Evolutionary conservation across 2,888 invertebrate genomes (phyloP), one percentile per base, ranked within the genome.

Genomic region (Microplitis deprimator): DNA sequence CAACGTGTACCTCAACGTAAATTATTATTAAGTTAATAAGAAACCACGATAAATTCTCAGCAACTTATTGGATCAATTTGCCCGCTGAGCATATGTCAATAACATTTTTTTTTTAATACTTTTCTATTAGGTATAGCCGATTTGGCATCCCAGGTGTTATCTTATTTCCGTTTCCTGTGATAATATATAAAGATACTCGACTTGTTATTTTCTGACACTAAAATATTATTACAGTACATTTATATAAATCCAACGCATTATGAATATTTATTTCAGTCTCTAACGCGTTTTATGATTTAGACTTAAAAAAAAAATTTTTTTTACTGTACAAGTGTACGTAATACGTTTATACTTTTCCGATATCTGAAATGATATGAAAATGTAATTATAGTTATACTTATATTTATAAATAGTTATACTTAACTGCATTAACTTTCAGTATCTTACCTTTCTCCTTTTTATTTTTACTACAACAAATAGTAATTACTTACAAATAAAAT

Each of bases 41-140:
- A n/a, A 40, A 68, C n/a, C n/a, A 39, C 16, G 68, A 40, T 6
- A 40, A 68, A 40, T 70, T 61, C 59, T 17, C 50, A 59, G 38
- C n/a, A 40, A 61, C 71, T 71, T 40, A 68, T 72, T 78, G 50
- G 70, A 67, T 81, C 81, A 83, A 83, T 82, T 84, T 83, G 80
- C 80, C 74, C 81, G 79, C 76, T 81, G 29, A 29, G 29, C 29
- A 29, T 29, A 29, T 85, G 82, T 80, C 84, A 83, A 85, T 84
- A 83, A 79, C 82, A 84, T 75, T 82, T 82, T 80, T 79, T 78
- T 64, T 78, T 81, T 82, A 81, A 83, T 83, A 82, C 59, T 50
- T 68, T 41, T 65, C 60, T 68, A 68, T 78, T 75, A 20, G 61
- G 73, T 71, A 40, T 8, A 13, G 29, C 29, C 40, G 64, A 59